phyloP scores from a whole-genome alignment of 2,113 vertebrate genomes.

The Sialia sialis region DNA sequence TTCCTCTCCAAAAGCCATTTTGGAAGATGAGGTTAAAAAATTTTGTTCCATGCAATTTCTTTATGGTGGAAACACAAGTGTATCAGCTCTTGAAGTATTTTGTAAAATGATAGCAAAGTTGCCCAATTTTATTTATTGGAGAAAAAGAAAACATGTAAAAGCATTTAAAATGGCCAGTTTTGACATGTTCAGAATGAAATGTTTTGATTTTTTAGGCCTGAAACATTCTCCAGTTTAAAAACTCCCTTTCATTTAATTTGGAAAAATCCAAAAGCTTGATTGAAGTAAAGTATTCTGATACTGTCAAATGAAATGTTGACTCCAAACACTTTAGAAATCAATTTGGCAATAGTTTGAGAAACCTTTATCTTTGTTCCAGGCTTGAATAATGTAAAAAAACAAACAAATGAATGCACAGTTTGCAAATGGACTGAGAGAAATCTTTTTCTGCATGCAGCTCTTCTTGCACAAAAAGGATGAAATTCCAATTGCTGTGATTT shows the following conservation, averaged over 20 bases:
- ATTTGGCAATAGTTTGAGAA: conserved; percentile 57
- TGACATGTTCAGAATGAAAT: conserved; percentile 57
- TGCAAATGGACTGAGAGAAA: neutral
- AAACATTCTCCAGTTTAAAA: conserved; percentile 49
- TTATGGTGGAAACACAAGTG: neutral
- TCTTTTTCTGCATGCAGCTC: neutral
- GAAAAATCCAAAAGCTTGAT: conserved; percentile 27
- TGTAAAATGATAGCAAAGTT: conserved; percentile 10
- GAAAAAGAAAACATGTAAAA: neutral
- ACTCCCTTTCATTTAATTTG: conserved; percentile 42
- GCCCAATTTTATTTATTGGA: conserved; percentile 14
- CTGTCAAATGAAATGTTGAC: neutral
- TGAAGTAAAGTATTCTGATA: neutral
- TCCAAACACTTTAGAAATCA: conserved; percentile 54
- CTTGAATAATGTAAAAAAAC: conserved; percentile 11
- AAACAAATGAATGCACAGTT: conserved; percentile 47
- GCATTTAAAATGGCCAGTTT: conserved; percentile 48
- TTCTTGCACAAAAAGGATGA: neutral
- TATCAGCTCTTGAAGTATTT: neutral
- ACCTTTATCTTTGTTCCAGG: conserved; percentile 34
- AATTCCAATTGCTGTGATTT: neutral
- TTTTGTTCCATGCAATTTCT: neutral
- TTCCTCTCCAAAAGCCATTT: neutral
- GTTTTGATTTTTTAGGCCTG: conserved; percentile 52
- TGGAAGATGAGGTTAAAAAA: neutral